phyloP scores from a whole-genome alignment of 2,797 vertebrate genomes.

The Aythya fuligula region DNA sequence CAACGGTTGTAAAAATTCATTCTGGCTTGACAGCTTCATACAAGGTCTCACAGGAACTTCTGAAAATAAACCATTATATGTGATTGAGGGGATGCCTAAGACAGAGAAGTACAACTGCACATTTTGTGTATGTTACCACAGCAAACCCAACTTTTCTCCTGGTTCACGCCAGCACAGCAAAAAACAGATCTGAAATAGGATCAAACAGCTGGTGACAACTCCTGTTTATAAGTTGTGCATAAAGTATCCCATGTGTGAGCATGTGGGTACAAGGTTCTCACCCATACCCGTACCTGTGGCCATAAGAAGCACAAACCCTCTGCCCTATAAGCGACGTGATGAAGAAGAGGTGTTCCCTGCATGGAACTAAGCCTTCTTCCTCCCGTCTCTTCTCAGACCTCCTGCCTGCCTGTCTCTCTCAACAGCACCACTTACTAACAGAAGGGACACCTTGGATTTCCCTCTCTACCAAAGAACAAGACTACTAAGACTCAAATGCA shows the following conservation, averaged over 20 bases:
- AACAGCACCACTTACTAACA: not conserved
- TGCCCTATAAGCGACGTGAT: too few relatives aligned
- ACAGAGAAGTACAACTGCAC: not conserved
- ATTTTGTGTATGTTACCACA: not conserved
- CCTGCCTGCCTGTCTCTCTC: not conserved
- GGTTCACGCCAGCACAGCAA: not conserved
- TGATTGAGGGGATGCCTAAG: not conserved
- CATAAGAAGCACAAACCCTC: not conserved
- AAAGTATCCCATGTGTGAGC: not conserved
- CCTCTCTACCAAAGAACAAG: not conserved
- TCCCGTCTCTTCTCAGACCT: too few relatives aligned
- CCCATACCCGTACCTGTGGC: too few relatives aligned
- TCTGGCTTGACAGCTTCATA: not conserved
- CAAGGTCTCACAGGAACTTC: not conserved
- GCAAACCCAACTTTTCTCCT: not conserved
- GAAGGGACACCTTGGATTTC: not conserved
- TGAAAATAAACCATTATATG: not conserved
- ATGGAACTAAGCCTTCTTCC: too few relatives aligned
- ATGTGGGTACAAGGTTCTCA: too few relatives aligned
- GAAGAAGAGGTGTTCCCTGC: not conserved
- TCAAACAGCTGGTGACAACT: not conserved
- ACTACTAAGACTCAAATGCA: not conserved
- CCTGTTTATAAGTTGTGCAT: not conserved
- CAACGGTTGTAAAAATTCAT: not conserved
- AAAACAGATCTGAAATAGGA: not conserved